phyloP scores from a whole-genome alignment of 37 sponge, comb jelly and placozoan species.

The Halisarca cf. caerulea region DNA sequence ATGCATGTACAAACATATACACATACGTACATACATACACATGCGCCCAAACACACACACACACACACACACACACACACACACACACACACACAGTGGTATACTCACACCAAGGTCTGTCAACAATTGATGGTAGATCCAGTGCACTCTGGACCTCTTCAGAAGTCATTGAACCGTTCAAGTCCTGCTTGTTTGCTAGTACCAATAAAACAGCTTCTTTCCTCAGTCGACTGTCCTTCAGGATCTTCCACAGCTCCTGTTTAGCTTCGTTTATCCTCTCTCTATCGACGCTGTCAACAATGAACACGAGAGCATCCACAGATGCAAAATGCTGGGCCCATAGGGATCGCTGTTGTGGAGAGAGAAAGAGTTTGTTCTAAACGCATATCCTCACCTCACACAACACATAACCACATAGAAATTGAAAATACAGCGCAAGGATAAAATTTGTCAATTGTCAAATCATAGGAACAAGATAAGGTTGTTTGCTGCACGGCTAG shows the following conservation, averaged over 20 bases:
- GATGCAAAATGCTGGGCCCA: slow-evolving; percentile 27
- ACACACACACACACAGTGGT: not conserved
- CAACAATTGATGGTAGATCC: not conserved
- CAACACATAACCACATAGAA: no score
- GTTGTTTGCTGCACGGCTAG: no score
- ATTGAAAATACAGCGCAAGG: no score
- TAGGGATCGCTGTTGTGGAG: slow-evolving; percentile 42
- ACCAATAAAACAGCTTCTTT: slow-evolving; percentile 40
- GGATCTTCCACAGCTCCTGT: slow-evolving; percentile 30
- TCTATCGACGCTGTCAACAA: slow-evolving; percentile 44
- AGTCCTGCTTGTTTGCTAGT: slow-evolving; percentile 51
- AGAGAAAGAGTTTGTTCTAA: no score
- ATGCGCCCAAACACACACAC: not conserved
- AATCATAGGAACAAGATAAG: no score
- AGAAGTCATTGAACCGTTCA: not conserved
- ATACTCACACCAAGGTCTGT: slow-evolving; percentile 34
- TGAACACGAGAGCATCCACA: slow-evolving; percentile 40
- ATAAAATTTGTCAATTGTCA: no score
- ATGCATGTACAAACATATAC: no score
- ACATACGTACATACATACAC: no score
- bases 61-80: not conserved
- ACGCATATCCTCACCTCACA: no score
- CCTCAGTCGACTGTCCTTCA: slow-evolving; percentile 26
- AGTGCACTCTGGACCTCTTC: slow-evolving; percentile 29
- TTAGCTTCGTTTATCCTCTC: slow-evolving; percentile 30